These are phyloP conservation scores for Notarius quadriscutis DNA, from an alignment of 2,113 vertebrate species.

Conservation along the genomic window DNA sequence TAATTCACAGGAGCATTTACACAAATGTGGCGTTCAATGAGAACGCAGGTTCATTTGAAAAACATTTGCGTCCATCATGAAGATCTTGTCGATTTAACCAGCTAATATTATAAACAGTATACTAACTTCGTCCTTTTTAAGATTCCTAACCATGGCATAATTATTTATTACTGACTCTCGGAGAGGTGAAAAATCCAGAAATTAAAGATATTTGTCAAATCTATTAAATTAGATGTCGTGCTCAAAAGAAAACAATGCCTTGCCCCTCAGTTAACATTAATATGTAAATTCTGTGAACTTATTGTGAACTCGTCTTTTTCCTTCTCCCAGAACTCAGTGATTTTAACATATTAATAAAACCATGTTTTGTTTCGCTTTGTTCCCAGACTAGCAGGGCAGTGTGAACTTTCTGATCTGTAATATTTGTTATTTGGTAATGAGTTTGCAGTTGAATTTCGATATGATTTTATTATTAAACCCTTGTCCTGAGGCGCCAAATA, in stretches of 20 bases:
- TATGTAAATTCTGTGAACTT: background rate
- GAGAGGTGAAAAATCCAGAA: constrained; percentile 1
- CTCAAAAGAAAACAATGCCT: constrained; percentile 6
- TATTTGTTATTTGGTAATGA: background rate
- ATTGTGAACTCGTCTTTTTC: background rate
- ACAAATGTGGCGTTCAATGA: background rate
- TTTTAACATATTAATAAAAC: constrained; percentile 5
- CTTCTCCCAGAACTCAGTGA: background rate
- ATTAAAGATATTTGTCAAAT: background rate
- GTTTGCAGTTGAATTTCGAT: constrained; percentile 4
- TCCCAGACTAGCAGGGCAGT: background rate
- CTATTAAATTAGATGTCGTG: background rate
- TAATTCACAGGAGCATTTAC: background rate
- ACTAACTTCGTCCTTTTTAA: background rate
- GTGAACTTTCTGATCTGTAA: background rate
- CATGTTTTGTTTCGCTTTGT: background rate
- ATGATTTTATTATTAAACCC: background rate
- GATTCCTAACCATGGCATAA: background rate
- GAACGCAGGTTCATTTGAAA: background rate
- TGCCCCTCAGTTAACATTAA: background rate
- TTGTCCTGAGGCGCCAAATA: background rate
- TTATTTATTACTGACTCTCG: background rate
- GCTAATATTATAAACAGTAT: background rate
- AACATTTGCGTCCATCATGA: background rate
- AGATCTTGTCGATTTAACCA: background rate